These are phyloP conservation scores for Eudasyphora cyanicolor DNA, from an alignment of 2,888 invertebrate genomes.

Conservation along the genomic window DNA sequence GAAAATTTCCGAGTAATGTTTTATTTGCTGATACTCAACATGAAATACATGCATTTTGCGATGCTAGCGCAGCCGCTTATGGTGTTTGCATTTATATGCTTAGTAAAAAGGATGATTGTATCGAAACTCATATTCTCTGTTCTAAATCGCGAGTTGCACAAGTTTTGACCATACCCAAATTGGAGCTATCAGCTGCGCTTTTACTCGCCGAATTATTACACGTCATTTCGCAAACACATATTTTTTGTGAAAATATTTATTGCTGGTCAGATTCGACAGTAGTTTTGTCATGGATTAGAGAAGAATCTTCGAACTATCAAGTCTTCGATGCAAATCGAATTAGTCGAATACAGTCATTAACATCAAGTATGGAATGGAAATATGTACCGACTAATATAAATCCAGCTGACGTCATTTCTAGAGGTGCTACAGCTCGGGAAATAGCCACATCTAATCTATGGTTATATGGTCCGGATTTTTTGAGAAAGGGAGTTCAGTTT, in stretches of 20 bases:
- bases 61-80: constrained; percentile 40
- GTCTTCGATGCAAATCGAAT: constrained; percentile 30
- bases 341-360: constrained; percentile 11
- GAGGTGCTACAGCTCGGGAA: constrained; percentile 38
- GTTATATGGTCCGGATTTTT: constrained; percentile 38
- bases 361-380: constrained; percentile 9
- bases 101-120: not conserved
- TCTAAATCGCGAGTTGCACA: constrained; percentile 54
- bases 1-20: constrained; percentile 33
- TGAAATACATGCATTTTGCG: constrained; percentile 52
- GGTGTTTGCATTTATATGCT: constrained; percentile 31
- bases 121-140: constrained; percentile 24
- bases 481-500: not conserved
- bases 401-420: constrained; percentile 47
- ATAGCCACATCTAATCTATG: constrained; percentile 27
- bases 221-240: not conserved
- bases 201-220: constrained; percentile 15
- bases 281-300: constrained; percentile 46
- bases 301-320: constrained; percentile 25
- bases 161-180: constrained; percentile 53
- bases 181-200: constrained; percentile 51
- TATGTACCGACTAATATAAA: constrained; percentile 41
- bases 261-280: constrained; percentile 56
- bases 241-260: constrained; percentile 32
- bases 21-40: not conserved